Base-by-base conservation (phyloP, 2,797 vertebrate genomes). In the Argya squamiceps region DNA sequence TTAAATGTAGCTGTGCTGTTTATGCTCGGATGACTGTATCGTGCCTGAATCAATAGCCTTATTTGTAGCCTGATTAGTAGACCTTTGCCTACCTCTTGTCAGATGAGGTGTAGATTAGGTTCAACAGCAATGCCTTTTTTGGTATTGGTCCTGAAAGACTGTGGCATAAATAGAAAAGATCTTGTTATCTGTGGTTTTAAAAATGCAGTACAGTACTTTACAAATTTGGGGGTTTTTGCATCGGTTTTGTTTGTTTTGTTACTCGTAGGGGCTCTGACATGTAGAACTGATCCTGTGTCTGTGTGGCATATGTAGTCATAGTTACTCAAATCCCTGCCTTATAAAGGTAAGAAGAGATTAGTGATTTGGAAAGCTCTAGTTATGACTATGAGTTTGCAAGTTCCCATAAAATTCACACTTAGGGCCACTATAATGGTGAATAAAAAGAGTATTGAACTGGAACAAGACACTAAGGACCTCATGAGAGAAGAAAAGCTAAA, bases 361-460 rank as follows among this genome's bases (percentile, higher is more conserved):
- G 97, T 97, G 97, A 96, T 91, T 98, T 97, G 96, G 97, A 98
- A 98, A 97, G 96, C 95, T 97, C 80, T 92, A 93, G 95, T 96
- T 98, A 97, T 97, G 97, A 97, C 97, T 97, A 88, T 96, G 96
- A 98, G 98, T 98, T 98, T 98, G 97, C 97, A 97, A 97, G 97
- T 98, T 98, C 97, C 98, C 97, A 98, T 98, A 98, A 98, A 98
- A 98, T 98, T 98, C 98, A 98, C 98, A 97, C 98, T 98, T 98
- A 98, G 46, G 93, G 96, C 96, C 92, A 93, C 97, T 97, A 96
- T 98, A 98, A 98, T 98, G 97, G 97, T 96, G 97, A 98, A 98
- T 98, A 98, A 98, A 98, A 97, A 98, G 98, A 95, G 98, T 98
- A 98, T 98, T 98, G 98, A 98, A 98, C 97, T 98, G 97, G 98